phyloP scores from a whole-genome alignment of 1,140 invertebrate genomes.

The Chlorops oryzae region DNA sequence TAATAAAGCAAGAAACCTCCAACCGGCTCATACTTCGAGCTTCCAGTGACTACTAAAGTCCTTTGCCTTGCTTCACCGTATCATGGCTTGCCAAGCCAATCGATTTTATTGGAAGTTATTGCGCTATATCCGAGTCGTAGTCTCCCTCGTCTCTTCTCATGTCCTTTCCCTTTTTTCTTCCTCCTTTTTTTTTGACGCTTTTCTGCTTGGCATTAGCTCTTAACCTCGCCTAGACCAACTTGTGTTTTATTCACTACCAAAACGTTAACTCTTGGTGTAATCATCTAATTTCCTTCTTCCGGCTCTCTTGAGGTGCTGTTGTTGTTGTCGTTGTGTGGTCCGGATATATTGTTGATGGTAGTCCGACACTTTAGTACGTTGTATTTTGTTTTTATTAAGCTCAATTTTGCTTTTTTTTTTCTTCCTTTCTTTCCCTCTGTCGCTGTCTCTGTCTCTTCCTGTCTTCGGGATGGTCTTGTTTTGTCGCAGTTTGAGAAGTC shows the following conservation, averaged over 20 bases:
- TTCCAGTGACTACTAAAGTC: too few species aligned
- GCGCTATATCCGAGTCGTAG: too few species aligned
- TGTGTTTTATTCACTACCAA: background rate
- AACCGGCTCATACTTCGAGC: too few species aligned
- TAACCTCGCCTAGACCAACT: background rate
- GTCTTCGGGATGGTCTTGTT: too few species aligned
- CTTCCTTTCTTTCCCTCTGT: background rate
- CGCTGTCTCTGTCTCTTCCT: background rate
- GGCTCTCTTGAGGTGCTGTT: background rate
- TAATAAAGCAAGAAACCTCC: too few species aligned
- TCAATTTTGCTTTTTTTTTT: background rate
- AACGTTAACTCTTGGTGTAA: slow-evolving; percentile 10
- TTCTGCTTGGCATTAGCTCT: background rate
- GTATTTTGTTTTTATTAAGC: background rate
- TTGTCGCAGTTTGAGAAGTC: too few species aligned
- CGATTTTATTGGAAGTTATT: too few species aligned
- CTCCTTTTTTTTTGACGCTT: background rate
- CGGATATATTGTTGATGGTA: background rate
- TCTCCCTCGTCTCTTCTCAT: too few species aligned
- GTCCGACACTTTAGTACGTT: background rate
- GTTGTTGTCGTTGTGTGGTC: background rate
- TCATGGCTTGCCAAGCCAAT: too few species aligned
- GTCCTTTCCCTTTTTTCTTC: too few species aligned
- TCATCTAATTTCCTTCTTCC: slow-evolving; percentile 20
- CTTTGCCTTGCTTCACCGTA: too few species aligned